A percentile compares a stretch with the other conserved stretches of the same genome.
Conservation (phyloP, 2,797 vertebrate genomes). For the Thaleichthys pacificus region DNA sequence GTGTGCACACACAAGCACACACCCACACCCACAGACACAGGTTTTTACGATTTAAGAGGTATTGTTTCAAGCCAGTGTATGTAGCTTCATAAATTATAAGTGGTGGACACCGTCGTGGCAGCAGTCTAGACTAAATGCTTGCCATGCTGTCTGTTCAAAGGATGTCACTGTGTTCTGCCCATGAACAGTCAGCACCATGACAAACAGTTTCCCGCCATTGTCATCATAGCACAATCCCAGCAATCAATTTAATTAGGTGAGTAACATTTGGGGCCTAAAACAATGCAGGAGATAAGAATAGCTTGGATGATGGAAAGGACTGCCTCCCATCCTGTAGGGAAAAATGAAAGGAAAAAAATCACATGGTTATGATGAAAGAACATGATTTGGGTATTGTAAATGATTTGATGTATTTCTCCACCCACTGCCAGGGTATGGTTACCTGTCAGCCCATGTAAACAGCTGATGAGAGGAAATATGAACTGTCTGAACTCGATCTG, state of each 20-base stretch:
- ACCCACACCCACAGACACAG: too few relatives aligned
- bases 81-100: too few relatives aligned
- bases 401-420: slow-evolving; percentile 7
- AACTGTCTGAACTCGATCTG: slow-evolving; percentile 74
- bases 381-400: too few relatives aligned
- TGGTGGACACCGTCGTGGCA: too few relatives aligned
- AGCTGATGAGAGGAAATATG: slow-evolving; percentile 72
- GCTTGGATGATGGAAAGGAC: slow-evolving; percentile 68
- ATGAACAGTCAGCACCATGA: slow-evolving; percentile 61
- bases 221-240: slow-evolving; percentile 65
- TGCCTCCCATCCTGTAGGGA: slow-evolving; percentile 69
- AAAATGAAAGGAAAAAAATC: slow-evolving; percentile 31
- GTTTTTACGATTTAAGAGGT: too few relatives aligned
- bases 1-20: too few relatives aligned
- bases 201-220: slow-evolving; percentile 79
- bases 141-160: slow-evolving; percentile 39
- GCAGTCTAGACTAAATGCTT: too few relatives aligned
- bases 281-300: slow-evolving; percentile 75
- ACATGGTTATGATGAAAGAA: too few relatives aligned
- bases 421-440: slow-evolving; percentile 47
- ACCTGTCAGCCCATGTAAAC: slow-evolving; percentile 62
- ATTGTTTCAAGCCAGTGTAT: too few relatives aligned
- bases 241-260: slow-evolving; percentile 68
- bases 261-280: slow-evolving; percentile 68
- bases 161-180: slow-evolving; percentile 44